Conservation (phyloP, 2,797 vertebrate genomes). For the Neomorphus geoffroyi region DNA sequence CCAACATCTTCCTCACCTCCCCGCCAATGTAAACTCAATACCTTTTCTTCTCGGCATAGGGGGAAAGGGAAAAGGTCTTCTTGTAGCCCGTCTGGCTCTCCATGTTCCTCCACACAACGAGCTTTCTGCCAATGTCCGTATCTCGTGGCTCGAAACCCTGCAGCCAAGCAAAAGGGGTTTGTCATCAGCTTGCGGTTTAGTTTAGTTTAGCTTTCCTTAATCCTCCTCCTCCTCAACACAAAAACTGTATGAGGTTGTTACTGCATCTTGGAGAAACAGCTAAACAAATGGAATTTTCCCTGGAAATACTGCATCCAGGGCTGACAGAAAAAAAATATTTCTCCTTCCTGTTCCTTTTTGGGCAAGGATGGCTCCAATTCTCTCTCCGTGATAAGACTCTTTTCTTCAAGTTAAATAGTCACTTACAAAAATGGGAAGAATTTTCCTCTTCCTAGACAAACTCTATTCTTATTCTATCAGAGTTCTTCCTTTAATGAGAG, state of each 20-base stretch:
- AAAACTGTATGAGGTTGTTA: neutral
- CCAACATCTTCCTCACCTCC: neutral
- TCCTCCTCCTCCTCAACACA: neutral
- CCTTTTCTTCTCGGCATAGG: constrained; percentile 79
- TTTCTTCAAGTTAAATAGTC: neutral
- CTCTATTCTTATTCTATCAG: neutral
- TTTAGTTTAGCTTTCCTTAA: neutral
- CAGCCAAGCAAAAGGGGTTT: neutral
- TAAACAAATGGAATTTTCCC: neutral
- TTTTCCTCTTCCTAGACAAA: neutral
- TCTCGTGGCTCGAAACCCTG: constrained; percentile 95
- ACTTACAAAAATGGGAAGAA: neutral
- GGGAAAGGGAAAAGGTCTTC: constrained; percentile 85
- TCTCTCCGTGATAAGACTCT: neutral
- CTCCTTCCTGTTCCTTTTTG: neutral
- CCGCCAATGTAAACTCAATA: constrained; percentile 29
- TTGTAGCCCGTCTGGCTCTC: constrained; percentile 87
- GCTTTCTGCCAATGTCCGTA: constrained; percentile 88
- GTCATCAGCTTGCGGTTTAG: neutral
- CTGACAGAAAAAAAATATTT: neutral
- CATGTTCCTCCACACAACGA: constrained; percentile 85
- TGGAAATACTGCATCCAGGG: neutral
- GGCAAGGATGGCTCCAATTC: neutral
- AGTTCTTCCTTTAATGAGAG: neutral
- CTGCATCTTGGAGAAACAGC: neutral